Evolutionary conservation across 2,113 vertebrate species (phyloP).

Genomic region (Lophura nycthemera): DNA sequence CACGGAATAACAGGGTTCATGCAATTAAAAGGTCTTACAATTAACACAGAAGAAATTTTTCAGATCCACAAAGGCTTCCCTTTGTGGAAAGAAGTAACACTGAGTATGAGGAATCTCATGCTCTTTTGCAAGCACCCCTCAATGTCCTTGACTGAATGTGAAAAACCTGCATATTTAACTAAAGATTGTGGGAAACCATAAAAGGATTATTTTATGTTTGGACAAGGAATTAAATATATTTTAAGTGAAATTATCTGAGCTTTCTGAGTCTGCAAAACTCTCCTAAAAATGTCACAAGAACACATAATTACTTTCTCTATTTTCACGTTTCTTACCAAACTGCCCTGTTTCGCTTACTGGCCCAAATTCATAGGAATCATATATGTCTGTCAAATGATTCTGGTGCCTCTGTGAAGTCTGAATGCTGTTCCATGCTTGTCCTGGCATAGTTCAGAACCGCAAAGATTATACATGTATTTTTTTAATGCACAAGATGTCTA

Average conservation of each 20-base stretch:
- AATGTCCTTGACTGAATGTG: not conserved
- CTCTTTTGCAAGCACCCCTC: not conserved
- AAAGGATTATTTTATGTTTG: slow-evolving; percentile 45
- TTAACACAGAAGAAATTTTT: not conserved
- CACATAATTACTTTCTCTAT: slow-evolving; percentile 29
- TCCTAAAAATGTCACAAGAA: slow-evolving; percentile 41
- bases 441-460: slow-evolving; percentile 32
- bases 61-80: not conserved
- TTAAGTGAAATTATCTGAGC: slow-evolving; percentile 35
- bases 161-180: not conserved
- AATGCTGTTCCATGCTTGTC: slow-evolving; percentile 27
- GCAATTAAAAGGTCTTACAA: not conserved
- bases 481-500: not conserved
- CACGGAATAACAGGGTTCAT: not conserved
- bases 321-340: slow-evolving; percentile 20
- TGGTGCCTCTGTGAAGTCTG: slow-evolving; percentile 35
- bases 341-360: slow-evolving; percentile 35
- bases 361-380: slow-evolving; percentile 10
- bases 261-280: slow-evolving; percentile 34
- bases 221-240: slow-evolving; percentile 26
- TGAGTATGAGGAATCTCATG: not conserved
- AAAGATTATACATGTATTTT: not conserved
- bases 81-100: not conserved
- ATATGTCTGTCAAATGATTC: slow-evolving; percentile 29
- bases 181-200: not conserved